A percentile compares a stretch with the other conserved stretches of the same genome.
Evolutionary conservation across 2,888 invertebrate species (phyloP).

Genomic region (Harpagoxenus sublaevis): DNA sequence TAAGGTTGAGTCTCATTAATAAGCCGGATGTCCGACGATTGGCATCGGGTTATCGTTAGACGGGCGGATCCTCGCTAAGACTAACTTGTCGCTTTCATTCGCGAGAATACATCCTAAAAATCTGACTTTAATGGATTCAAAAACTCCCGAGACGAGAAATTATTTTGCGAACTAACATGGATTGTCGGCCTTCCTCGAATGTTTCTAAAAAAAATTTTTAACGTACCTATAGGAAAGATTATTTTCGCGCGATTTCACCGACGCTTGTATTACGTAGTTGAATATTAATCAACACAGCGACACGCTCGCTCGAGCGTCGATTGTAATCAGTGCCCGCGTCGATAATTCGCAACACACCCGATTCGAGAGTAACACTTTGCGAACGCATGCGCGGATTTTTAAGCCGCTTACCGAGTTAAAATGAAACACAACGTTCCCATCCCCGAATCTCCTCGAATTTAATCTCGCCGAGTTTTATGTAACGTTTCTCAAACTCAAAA

Average conservation of each 20-base stretch:
- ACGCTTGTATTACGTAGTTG: constrained; percentile 1
- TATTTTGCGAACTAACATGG: not conserved
- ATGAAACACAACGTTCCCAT: not conserved
- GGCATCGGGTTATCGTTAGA: not conserved
- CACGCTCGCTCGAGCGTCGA: constrained; percentile 19
- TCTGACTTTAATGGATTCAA: not conserved
- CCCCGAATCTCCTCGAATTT: not conserved
- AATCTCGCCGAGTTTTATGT: not conserved
- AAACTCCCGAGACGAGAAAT: not conserved
- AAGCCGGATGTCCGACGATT: constrained; percentile 44
- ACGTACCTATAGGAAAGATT: not conserved
- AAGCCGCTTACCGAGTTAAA: constrained; percentile 3
- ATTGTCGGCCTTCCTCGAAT: not conserved
- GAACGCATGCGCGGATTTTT: constrained; percentile 52
- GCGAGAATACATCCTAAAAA: not conserved
- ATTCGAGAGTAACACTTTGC: constrained; percentile 6
- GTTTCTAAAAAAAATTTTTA: not conserved
- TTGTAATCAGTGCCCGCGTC: constrained; percentile 40
- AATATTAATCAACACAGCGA: not conserved
- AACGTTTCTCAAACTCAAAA: not conserved
- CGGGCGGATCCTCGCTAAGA: not conserved
- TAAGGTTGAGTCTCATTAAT: constrained; percentile 21
- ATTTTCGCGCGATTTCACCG: not conserved
- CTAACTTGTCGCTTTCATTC: not conserved
- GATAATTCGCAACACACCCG: constrained; percentile 31